Base-by-base conservation (phyloP, 2,888 invertebrate species). In the Amiota communis region DNA sequence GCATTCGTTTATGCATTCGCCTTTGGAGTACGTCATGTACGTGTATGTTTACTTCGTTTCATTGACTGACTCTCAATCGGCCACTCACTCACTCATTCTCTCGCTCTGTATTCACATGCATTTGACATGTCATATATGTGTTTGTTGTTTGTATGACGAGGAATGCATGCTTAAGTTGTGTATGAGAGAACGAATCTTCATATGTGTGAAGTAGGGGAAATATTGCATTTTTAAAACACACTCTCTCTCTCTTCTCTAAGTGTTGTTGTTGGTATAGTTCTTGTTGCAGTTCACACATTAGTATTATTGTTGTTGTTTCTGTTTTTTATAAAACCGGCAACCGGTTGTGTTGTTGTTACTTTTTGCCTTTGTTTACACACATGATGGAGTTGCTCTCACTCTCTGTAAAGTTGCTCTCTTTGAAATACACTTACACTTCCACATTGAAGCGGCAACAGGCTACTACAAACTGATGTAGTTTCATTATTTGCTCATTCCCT, bases 181-280 rank as follows among this genome's bases (percentile, higher is more conserved):
- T 36, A 36, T 36, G 36, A 36, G 36, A 36, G 36, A 36, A 36
- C 6, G 36, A 36, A 36, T 6, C 36, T n/a, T 36, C 36, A 36
- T 36, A 3, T 23, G 23, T 23, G 36, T 36, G 20, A 86, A 85
- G 84, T 83, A 86, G 86, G 83, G 86, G 86, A 86, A 84, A 83
- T 83, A 76, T 79, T 82, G 80, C 81, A 70, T 74, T 65, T 72
- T n/a, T n/a, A n/a, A n/a, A n/a, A 76, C 74, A 72, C 73, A 23
- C 23, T 23, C 23, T 23, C 23, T 23, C 36, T 36, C 36, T 36
- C 36, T 36, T 36, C 36, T 6, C 0, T 36, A 36, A 36, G 36
- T 36, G 36, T 36, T 36, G 36, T 36, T 36, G 3, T 36, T 36
- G 36, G 36, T 2, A 36, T 36, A 36, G 6, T 2, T 36, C 1